Conservation (phyloP, 2,888 invertebrate species). For the Eupithecia insigniata region DNA sequence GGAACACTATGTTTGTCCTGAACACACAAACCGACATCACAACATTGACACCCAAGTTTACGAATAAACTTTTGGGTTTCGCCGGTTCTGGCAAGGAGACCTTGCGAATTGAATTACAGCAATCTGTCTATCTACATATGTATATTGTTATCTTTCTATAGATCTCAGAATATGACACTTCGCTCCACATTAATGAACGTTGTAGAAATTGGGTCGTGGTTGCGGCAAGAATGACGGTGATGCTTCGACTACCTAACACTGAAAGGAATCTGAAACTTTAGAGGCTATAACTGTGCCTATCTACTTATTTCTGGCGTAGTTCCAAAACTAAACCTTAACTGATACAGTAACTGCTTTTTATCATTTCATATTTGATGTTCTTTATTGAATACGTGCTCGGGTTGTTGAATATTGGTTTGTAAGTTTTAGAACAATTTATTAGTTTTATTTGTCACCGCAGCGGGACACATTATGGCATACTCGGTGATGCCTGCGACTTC, state of each 20-base stretch:
- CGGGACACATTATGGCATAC: neutral
- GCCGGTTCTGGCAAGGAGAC: neutral
- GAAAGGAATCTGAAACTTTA: too few relatives aligned
- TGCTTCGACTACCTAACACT: neutral
- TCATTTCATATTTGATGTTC: slow-evolving; percentile 42
- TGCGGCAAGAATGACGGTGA: neutral
- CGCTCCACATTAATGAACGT: neutral
- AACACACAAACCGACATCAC: slow-evolving; percentile 6
- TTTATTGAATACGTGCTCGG: slow-evolving; percentile 41
- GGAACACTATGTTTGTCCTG: neutral
- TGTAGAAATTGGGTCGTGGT: neutral
- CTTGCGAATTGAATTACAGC: neutral
- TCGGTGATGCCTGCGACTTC: neutral
- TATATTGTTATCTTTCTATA: neutral
- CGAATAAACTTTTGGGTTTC: slow-evolving; percentile 4
- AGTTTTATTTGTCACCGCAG: neutral
- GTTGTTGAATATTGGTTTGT: slow-evolving; percentile 15
- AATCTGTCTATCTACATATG: slow-evolving; percentile 1
- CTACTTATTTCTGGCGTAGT: slow-evolving; percentile 28
- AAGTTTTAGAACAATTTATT: slow-evolving; percentile 18
- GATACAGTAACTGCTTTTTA: slow-evolving; percentile 44
- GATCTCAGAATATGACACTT: neutral
- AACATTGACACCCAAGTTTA: slow-evolving; percentile 6
- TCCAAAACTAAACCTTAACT: slow-evolving; percentile 38
- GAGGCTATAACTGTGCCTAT: neutral